Base-by-base conservation (phyloP, 2,797 vertebrate species). In the Pelobates cultripes region DNA sequence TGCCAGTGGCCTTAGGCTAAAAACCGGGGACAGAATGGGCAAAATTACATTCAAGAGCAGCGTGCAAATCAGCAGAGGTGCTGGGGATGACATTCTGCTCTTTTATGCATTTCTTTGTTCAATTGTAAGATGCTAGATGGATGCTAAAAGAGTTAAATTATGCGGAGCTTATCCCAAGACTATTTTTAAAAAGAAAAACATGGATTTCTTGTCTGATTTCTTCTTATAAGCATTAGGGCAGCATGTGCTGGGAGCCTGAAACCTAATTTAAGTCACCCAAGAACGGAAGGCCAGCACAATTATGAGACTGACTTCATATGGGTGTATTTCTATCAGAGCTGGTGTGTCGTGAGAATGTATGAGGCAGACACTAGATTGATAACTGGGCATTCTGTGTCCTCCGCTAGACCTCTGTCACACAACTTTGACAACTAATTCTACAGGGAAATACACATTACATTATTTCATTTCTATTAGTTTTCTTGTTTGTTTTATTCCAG, bases 1-100 rank as follows among this genome's bases (percentile, higher is more conserved):
- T 89, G 94, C 93, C 93, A 91, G 91, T 90, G 93, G 94, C 95
- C 96, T 81, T 82, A 81, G 96, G 95, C 95, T 87, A 90, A 89
- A 92, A 91, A 91, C 91, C 90, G 86, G 91, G 94, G 92, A 90
- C 93, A 88, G 94, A 7, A 60, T 89, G 91, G 93, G 92, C 94
- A 94, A 92, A 93, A 95, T 92, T 94, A 95, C 90, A 88, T 72
- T 90, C 89, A 82, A 91, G 89, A 89, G 92, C 90, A 75, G 51
- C 60, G 75, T 73, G 75, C 71, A 72, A 86, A 43, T 42, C 51
- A 4, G 80, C 77, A 41, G 79, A 44, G 0, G 70, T 51, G 47
- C 43, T 6, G 1, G 78, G 72, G 43, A 80, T 73, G 73, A 76
- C 17, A 78, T 69, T 14, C 72, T 42, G 77, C 43, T 45, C 7